A percentile compares a stretch with the other conserved stretches of the same genome.
Evolutionary conservation across 2,888 invertebrate genomes (phyloP).

Genomic region (Pyrrhia umbra): DNA sequence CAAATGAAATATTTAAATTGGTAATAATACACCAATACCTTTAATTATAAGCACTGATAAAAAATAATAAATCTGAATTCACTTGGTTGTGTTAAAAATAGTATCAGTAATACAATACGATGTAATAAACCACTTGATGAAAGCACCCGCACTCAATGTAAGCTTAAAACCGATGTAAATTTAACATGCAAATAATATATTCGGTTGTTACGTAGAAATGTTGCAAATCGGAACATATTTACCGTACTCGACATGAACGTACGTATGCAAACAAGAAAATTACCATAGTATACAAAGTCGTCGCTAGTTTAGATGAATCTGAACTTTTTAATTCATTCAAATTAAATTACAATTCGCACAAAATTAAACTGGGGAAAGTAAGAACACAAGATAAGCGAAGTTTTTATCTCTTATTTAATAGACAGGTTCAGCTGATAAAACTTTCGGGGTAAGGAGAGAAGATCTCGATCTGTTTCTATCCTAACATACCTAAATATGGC

Average conservation of each 20-base stretch:
- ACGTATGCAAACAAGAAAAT: slow-evolving; percentile 41
- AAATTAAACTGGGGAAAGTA: slow-evolving; percentile 19
- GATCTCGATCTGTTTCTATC: not conserved
- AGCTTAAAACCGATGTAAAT: slow-evolving; percentile 45
- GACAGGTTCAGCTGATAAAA: slow-evolving; percentile 9
- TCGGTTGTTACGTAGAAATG: slow-evolving; percentile 37
- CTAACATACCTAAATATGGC: not conserved
- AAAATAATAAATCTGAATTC: slow-evolving; percentile 28
- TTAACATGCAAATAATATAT: slow-evolving; percentile 55
- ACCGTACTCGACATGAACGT: slow-evolving; percentile 29
- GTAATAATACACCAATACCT: slow-evolving; percentile 21
- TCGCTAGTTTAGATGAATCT: slow-evolving; percentile 10
- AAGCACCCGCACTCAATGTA: slow-evolving; percentile 16
- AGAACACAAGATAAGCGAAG: slow-evolving; percentile 17
- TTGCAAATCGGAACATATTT: slow-evolving; percentile 49
- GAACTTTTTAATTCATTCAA: slow-evolving; percentile 18
- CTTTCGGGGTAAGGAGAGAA: slow-evolving; percentile 1
- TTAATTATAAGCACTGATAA: slow-evolving; percentile 22
- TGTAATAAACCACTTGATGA: slow-evolving; percentile 21
- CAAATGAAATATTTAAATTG: slow-evolving; percentile 24
- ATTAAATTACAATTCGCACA: slow-evolving; percentile 33
- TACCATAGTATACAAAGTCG: slow-evolving; percentile 31
- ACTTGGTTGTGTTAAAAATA: slow-evolving; percentile 21
- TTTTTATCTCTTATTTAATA: slow-evolving; percentile 34
- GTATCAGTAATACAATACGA: slow-evolving; percentile 32